A percentile compares a stretch with the other conserved stretches of the same genome.
Conservation (phyloP, 2,797 vertebrate species). For the Oreonectes daqikongensis region DNA sequence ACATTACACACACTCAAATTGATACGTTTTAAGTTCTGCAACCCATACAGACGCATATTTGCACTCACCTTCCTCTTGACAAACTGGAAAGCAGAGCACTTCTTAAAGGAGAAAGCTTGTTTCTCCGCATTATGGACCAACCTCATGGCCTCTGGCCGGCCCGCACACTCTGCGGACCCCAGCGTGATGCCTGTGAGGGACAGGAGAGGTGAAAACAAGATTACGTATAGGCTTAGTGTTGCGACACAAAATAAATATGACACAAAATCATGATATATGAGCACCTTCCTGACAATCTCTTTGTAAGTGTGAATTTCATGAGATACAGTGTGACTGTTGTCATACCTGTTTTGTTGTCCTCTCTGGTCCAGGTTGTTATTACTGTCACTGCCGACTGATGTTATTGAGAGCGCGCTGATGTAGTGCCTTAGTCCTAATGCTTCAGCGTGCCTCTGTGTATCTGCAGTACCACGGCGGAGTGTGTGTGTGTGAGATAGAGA, state of each 20-base stretch:
- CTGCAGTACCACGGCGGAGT: slow-evolving; percentile 39
- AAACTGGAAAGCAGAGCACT: slow-evolving; percentile 97
- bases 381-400: slow-evolving; percentile 41
- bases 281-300: neutral
- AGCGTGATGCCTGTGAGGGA: slow-evolving; percentile 69
- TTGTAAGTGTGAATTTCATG: neutral
- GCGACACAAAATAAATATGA: neutral
- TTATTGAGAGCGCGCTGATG: slow-evolving; percentile 41
- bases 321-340: neutral
- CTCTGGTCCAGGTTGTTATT: slow-evolving; percentile 11
- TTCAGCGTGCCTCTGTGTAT: slow-evolving; percentile 36
- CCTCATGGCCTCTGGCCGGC: slow-evolving; percentile 76
- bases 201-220: neutral
- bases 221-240: neutral
- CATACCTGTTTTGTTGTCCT: slow-evolving; percentile 37
- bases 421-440: slow-evolving; percentile 20
- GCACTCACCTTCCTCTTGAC: slow-evolving; percentile 95
- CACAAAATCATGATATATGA: neutral
- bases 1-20: neutral
- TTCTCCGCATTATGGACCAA: slow-evolving; percentile 80
- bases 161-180: slow-evolving; percentile 77
- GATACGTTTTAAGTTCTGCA: slow-evolving; percentile 6
- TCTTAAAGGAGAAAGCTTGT: slow-evolving; percentile 91
- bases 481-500: slow-evolving; percentile 1
- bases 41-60: neutral